A percentile compares a stretch with the other conserved stretches of the same genome.
phyloP scores from a whole-genome alignment of 2,797 vertebrate species.

The Glossophaga mutica region DNA sequence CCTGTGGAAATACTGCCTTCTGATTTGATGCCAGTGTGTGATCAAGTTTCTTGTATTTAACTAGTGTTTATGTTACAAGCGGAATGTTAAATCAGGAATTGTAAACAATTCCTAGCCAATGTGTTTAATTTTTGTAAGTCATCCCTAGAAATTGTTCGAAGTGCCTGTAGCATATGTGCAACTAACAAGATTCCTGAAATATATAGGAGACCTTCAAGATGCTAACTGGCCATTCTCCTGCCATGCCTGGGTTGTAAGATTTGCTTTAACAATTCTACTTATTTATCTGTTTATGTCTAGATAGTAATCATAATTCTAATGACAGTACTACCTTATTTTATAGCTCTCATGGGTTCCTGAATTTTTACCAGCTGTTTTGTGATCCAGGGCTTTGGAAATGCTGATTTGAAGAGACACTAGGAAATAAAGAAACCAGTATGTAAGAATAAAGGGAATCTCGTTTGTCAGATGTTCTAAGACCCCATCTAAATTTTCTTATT shows the following conservation, averaged over 20 bases:
- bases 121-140: constrained; percentile 62
- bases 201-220: constrained; percentile 51
- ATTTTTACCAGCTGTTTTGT: background rate
- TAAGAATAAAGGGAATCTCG: background rate
- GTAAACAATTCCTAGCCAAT: constrained; percentile 67
- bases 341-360: background rate
- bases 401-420: constrained; percentile 3
- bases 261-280: constrained; percentile 33
- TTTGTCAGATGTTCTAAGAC: background rate
- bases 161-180: constrained; percentile 64
- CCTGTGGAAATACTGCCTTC: constrained; percentile 46
- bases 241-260: background rate
- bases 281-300: constrained; percentile 17
- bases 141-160: constrained; percentile 70
- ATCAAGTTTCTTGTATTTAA: constrained; percentile 47
- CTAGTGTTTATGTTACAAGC: constrained; percentile 47
- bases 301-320: constrained; percentile 35
- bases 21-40: constrained; percentile 55
- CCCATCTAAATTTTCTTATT: background rate
- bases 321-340: background rate
- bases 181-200: constrained; percentile 52
- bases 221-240: background rate
- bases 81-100: constrained; percentile 69
- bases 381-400: background rate
- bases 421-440: background rate